Evolutionary conservation across 2,797 vertebrate genomes (phyloP).

Genomic region (Gallinago stenura): DNA sequence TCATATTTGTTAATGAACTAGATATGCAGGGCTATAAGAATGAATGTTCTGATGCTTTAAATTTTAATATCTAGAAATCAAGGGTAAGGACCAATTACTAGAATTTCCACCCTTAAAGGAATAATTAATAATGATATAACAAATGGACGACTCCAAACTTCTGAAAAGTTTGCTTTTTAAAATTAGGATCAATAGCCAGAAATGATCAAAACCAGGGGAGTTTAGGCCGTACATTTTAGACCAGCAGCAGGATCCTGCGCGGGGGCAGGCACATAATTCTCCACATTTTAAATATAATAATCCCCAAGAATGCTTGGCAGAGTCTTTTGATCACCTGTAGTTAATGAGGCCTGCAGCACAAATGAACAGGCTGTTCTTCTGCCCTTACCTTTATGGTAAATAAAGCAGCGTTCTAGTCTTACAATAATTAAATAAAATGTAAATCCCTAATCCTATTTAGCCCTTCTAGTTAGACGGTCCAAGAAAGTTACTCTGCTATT

Average conservation of each 20-base stretch:
- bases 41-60: slow-evolving; percentile 92
- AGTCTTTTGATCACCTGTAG: slow-evolving; percentile 80
- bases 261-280: slow-evolving; percentile 54
- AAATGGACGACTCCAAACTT: slow-evolving; percentile 83
- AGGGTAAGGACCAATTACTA: slow-evolving; percentile 88
- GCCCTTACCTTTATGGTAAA: slow-evolving; percentile 83
- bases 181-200: slow-evolving; percentile 77
- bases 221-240: not conserved
- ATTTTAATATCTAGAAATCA: slow-evolving; percentile 94
- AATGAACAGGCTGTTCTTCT: slow-evolving; percentile 73
- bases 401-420: slow-evolving; percentile 79
- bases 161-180: slow-evolving; percentile 74
- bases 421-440: slow-evolving; percentile 83
- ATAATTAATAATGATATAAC: slow-evolving; percentile 86
- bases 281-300: slow-evolving; percentile 58
- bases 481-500: slow-evolving; percentile 85
- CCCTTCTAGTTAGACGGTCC: slow-evolving; percentile 75
- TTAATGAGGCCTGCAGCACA: slow-evolving; percentile 74
- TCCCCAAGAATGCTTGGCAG: slow-evolving; percentile 52
- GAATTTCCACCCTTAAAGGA: slow-evolving; percentile 86
- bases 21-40: slow-evolving; percentile 90
- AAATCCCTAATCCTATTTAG: slow-evolving; percentile 85
- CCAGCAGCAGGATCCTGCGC: slow-evolving; percentile 26
- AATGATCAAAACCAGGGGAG: slow-evolving; percentile 62
- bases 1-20: slow-evolving; percentile 99